phyloP scores from a whole-genome alignment of 2,797 vertebrate genomes.

The Anisognathus igniventris region DNA sequence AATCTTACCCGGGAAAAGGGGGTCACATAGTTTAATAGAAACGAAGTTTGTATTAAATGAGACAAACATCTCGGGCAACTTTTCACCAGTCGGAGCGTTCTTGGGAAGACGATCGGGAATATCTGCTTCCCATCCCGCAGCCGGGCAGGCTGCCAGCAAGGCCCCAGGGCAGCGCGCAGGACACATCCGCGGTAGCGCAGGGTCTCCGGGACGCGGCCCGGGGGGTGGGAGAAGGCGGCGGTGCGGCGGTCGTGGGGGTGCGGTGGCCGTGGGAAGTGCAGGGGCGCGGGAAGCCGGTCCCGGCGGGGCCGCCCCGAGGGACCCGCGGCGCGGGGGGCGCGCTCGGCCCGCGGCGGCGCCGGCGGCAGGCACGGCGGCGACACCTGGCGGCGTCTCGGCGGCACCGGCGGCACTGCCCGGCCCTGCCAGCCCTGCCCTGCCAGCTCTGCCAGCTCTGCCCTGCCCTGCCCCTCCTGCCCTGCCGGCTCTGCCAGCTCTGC shows the following conservation, averaged over 20 bases:
- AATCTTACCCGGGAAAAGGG: not conserved
- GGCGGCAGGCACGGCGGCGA: not conserved
- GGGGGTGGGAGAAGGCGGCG: not conserved
- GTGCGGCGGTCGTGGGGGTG: rapidly evolving
- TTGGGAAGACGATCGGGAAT: not conserved
- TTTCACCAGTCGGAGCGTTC: not conserved
- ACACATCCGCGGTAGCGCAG: not conserved
- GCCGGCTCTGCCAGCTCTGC: no score
- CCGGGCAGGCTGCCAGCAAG: not conserved
- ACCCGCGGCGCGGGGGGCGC: not conserved
- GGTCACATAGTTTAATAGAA: not conserved
- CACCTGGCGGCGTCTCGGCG: not conserved
- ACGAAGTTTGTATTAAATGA: not conserved
- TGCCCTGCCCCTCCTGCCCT: no score
- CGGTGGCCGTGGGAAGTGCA: no score
- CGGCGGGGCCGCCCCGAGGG: no score
- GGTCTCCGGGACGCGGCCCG: rapidly evolving
- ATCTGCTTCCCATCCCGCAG: not conserved
- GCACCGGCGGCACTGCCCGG: not conserved
- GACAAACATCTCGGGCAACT: not conserved
- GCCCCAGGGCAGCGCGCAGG: not conserved
- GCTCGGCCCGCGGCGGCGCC: not conserved
- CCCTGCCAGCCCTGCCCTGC: no score
- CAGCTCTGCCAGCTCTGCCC: no score
- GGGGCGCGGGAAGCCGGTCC: rapidly evolving